Conservation (phyloP, 1,140 invertebrate genomes). For the Agrypnia vestita region DNA sequence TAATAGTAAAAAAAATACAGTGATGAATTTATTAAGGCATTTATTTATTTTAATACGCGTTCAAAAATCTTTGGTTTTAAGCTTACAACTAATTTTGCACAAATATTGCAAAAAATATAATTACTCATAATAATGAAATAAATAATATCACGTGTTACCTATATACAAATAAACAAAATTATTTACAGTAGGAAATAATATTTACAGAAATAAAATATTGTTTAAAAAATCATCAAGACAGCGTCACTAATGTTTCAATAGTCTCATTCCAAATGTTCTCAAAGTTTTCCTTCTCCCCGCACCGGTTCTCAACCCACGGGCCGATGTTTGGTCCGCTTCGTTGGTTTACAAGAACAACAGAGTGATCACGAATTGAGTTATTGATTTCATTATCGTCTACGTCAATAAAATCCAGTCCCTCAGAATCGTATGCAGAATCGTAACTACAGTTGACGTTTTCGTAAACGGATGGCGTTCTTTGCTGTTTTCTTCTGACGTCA, state of each 20-base stretch:
- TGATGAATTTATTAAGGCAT: no score
- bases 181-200: no score
- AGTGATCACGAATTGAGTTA: no score
- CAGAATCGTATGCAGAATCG: constrained; percentile 59
- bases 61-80: no score
- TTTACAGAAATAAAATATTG: background rate
- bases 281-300: constrained; percentile 50
- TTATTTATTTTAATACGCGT: no score
- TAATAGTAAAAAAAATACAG: no score
- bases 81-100: no score
- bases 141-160: no score
- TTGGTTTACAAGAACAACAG: background rate
- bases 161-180: no score
- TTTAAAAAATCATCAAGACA: background rate
- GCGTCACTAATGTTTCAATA: constrained; percentile 46
- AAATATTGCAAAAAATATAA: no score
- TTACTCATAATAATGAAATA: no score
- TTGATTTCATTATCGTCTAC: constrained; percentile 32
- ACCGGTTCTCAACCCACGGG: constrained; percentile 36
- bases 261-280: constrained; percentile 60
- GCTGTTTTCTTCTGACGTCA: background rate
- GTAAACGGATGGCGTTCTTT: constrained; percentile 49
- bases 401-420: constrained; percentile 50
- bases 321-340: background rate
- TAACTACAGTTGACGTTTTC: constrained; percentile 57